Base-by-base conservation (phyloP, 1,140 invertebrate genomes). In the Drosophila triauraria region DNA sequence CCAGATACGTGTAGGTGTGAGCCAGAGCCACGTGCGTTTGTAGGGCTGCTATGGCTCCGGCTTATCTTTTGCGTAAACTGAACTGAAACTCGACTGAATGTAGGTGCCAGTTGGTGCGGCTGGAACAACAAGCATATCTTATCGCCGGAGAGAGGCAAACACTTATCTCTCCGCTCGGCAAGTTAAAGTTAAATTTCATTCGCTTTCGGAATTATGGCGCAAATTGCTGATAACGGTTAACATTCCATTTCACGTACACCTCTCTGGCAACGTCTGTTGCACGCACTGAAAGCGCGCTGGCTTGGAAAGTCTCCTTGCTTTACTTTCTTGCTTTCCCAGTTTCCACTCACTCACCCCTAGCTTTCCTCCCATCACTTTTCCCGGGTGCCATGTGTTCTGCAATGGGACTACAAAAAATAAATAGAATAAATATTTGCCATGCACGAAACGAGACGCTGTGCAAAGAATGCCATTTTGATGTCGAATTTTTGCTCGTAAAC, bases 121-220 rank as follows among this genome's bases (percentile, higher is more conserved):
- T 50, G 44, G 47, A 43, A 69, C 23, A 70, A 59, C 77, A 85
- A 78, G 51, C 82, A 85, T 85, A 85, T 85, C 82, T 86, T 86
- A 86, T 86, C 83, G 65, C 6, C 15, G 61, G 65, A 67, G 62
- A 54, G 70, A 30, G 47, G 44, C 43, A 61, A 44, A 42, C 53
- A 50, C 77, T 88, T 87, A 87, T 84, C 84, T 84, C 84, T 59
- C 20, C 17, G 30, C 62, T 70, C 63, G 64, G 68, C 77, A 87
- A 83, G 71, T 72, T 82, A 80, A 87, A 83, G 71, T 72, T 82
- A 48, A 80, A 60, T 80, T 86, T 77, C 80, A 87, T 83, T 80
- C 64, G 61, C 78, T 63, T 78, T 75, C 54, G 40, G 82, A 78
- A 78, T 78, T 85, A 86, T 86, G 82, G 75, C 82, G 65, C 47